These are phyloP conservation scores for Heliconius melpomene DNA, from an alignment of 1,140 invertebrate species.

Conservation along the genomic window DNA sequence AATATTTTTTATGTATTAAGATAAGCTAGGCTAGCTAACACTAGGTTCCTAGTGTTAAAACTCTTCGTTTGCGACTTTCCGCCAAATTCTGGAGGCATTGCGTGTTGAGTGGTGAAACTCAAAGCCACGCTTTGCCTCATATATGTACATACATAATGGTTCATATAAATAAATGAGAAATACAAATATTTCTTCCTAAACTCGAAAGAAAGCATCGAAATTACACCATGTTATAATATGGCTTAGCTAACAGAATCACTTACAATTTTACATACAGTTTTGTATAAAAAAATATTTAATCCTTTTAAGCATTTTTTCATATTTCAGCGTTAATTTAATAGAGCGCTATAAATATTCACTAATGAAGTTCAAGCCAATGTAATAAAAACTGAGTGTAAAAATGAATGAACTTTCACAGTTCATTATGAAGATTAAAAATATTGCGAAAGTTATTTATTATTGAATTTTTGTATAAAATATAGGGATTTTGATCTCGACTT, in stretches of 20 bases:
- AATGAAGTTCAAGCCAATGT: conserved; percentile 14
- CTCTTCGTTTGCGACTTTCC: no score
- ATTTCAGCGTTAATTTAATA: conserved; percentile 10
- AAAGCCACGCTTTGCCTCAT: no score
- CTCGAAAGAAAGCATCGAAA: no score
- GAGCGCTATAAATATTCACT: conserved; percentile 14
- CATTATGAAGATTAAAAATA: conserved; percentile 11
- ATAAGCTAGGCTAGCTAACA: no score
- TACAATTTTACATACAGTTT: neutral
- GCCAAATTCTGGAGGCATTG: no score
- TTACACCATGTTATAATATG: no score
- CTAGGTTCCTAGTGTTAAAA: no score
- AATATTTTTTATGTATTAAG: no score
- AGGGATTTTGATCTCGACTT: neutral
- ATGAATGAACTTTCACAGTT: conserved; percentile 15
- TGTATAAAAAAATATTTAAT: neutral
- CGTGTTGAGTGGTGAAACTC: no score
- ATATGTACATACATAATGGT: no score
- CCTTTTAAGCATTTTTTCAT: conserved; percentile 7
- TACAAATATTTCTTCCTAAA: no score
- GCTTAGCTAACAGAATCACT: neutral
- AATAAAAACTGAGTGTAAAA: conserved; percentile 8
- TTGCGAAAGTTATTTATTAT: conserved; percentile 7
- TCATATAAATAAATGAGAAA: no score
- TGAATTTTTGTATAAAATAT: neutral